Base-by-base conservation (phyloP, 2,797 vertebrate genomes). In the Carapus acus region DNA sequence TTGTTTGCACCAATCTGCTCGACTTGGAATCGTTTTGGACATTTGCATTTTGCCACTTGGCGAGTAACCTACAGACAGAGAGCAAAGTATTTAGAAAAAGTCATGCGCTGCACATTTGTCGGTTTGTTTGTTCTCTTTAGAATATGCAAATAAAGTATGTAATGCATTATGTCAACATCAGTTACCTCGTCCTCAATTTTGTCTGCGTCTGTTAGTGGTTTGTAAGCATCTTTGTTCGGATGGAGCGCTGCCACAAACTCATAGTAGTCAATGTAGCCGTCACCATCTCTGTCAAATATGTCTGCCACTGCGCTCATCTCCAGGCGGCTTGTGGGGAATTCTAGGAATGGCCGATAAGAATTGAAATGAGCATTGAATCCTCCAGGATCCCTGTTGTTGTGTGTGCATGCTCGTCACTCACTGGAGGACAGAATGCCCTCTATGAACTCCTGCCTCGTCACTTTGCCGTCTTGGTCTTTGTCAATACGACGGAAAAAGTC, bases 1-100 rank as follows among this genome's bases (percentile, higher is more conserved):
- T 99, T 99, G 87, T 99, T 99, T 67, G 97, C 96, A 20, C 96
- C 96, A 43, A 99, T 99, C 81, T 99, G 96, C 73, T 99, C 96
- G 78, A 99, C 96, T 85, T 99, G 96, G 85, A 99, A 99, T 49
- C 96, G 89, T 80, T 98, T 99, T 3, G 96, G 93, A 86, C 96
- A 99, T 86, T 98, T 98, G 81, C 96, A 99, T 84, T 99, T 97
- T 4, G 96, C 95, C 38, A 99, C 96, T 84, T 99, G 94, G 45
- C 96, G 91, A 14, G 96, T 99, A 40, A 99, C 96, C 96, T 99
- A 22, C 1, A 51, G 62, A 62, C 0, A 62, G 4, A 65, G 22
- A 46, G 49, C 2, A 17, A 19, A 20, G 54, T 14, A 58, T 53
- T 42, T 12, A 65, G 43, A 2, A 14, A 23, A 1, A 40, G 15